Percentiles rank a stretch among this genome's conserved stretches.
phyloP scores from a whole-genome alignment of 2,113 vertebrate species.

The Butorides virescens region DNA sequence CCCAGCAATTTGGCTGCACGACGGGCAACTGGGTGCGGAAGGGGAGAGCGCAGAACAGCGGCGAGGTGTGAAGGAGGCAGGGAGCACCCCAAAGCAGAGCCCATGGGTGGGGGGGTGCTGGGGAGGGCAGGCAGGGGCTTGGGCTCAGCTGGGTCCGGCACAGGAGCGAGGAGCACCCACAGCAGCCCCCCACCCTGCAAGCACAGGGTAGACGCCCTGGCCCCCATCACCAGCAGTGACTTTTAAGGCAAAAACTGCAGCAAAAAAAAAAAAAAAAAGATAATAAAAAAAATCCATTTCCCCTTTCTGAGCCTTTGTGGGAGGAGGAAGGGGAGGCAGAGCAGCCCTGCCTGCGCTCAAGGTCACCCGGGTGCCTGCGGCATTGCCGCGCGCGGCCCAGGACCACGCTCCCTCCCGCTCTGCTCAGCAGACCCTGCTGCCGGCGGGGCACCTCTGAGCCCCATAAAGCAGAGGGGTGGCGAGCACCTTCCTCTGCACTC shows the following conservation, averaged over 20 bases:
- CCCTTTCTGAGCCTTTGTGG: neutral
- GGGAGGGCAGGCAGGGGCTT: neutral
- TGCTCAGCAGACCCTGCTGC: neutral
- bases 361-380: neutral
- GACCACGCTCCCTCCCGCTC: neutral
- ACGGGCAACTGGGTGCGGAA: neutral
- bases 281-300: neutral
- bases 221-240: neutral
- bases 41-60: accelerated
- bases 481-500: neutral
- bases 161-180: neutral
- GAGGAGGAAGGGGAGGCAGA: neutral
- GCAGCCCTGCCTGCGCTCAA: neutral
- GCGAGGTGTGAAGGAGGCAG: accelerated
- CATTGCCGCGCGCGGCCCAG: accelerated
- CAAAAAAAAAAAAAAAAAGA: no score
- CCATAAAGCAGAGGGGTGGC: neutral
- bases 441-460: neutral
- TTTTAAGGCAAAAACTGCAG: neutral
- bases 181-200: neutral
- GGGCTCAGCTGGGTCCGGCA: accelerated
- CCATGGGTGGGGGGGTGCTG: accelerated
- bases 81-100: neutral
- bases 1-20: neutral
- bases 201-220: neutral